These are phyloP conservation scores for Procapra przewalskii DNA, from an alignment of 2,113 vertebrate species.

Conservation along the genomic window DNA sequence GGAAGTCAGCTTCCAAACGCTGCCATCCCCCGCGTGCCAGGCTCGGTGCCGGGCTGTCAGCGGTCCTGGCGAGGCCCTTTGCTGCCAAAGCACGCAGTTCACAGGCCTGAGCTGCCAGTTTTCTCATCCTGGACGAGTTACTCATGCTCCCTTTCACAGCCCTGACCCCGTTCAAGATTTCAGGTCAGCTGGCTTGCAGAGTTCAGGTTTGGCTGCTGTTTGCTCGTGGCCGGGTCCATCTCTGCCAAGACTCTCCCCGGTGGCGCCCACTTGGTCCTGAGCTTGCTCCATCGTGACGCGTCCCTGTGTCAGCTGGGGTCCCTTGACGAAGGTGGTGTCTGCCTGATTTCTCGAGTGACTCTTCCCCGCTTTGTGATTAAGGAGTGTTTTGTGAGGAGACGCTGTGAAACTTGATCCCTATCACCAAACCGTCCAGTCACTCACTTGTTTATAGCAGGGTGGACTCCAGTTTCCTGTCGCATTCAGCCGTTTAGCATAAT, in stretches of 20 bases:
- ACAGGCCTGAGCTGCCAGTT: rapidly evolving
- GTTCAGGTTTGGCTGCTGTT: neutral
- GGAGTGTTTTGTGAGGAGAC: neutral
- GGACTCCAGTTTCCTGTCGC: rapidly evolving
- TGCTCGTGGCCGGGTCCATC: rapidly evolving
- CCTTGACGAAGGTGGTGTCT: neutral
- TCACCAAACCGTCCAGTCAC: neutral
- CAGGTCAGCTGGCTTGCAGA: neutral
- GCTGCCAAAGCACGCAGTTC: neutral
- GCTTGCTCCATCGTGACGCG: neutral
- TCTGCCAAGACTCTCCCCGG: neutral
- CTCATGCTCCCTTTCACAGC: neutral
- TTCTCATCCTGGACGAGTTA: rapidly evolving
- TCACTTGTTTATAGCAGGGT: rapidly evolving
- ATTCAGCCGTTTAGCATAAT: neutral
- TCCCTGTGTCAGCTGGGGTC: neutral
- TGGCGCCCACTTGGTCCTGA: neutral
- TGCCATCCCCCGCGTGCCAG: neutral
- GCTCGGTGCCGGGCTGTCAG: neutral
- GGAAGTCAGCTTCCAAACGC: rapidly evolving
- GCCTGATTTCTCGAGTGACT: neutral
- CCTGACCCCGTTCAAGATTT: neutral
- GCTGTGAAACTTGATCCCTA: neutral
- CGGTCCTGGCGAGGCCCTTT: neutral
- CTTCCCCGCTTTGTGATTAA: neutral